Percentiles rank a stretch among this genome's conserved stretches.
Evolutionary conservation across 2,113 vertebrate species (phyloP).

Genomic region (Mobula hypostoma): DNA sequence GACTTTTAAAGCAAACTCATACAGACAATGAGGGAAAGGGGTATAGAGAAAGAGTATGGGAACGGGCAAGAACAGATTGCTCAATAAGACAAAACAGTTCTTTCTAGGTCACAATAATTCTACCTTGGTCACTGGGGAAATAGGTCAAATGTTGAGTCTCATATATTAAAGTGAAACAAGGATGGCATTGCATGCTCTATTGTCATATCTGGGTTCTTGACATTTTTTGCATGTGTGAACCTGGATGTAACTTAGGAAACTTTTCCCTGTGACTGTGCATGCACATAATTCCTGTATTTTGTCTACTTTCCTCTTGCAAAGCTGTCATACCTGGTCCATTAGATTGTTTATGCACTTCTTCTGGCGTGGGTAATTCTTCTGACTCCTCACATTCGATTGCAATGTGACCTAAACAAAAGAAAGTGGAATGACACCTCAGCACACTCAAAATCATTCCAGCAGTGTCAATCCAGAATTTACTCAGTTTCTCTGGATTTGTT

Average conservation of each 20-base stretch:
- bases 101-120: no score
- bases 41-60: no score
- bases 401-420: slow-evolving; percentile 47
- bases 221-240: background rate
- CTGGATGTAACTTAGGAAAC: background rate
- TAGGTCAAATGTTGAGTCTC: background rate
- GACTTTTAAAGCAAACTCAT: no score
- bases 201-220: background rate
- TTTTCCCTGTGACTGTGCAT: background rate
- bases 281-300: background rate
- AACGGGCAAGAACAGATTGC: no score
- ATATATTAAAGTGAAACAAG: background rate
- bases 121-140: background rate
- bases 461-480: background rate
- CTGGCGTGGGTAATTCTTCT: slow-evolving; percentile 52
- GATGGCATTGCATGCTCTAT: background rate
- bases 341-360: slow-evolving; percentile 55
- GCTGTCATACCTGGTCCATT: slow-evolving; percentile 64
- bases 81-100: no score
- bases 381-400: slow-evolving; percentile 58
- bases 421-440: background rate
- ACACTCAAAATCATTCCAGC: background rate
- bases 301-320: background rate
- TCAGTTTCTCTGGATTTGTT: background rate
- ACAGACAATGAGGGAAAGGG: no score